These are phyloP conservation scores for Aricia artaxerxes DNA, from an alignment of 2,888 invertebrate species.

Conservation along the genomic window DNA sequence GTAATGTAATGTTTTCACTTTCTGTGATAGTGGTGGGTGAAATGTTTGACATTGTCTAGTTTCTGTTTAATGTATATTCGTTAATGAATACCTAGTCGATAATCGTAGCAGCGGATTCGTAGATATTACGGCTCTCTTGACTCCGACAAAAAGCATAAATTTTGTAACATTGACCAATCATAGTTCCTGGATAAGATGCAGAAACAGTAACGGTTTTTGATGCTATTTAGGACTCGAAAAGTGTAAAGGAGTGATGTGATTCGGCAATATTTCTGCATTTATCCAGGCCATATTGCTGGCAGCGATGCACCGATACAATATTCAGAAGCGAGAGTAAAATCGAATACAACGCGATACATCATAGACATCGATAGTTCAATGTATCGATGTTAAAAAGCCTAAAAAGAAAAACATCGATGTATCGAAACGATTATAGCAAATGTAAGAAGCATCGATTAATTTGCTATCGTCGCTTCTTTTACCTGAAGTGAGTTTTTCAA, in stretches of 20 bases:
- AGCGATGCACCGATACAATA: constrained; percentile 16
- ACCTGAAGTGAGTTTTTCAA: background rate
- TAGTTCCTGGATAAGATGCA: background rate
- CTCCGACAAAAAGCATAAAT: background rate
- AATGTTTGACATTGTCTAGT: background rate
- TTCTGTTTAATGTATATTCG: background rate
- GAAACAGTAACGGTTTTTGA: background rate
- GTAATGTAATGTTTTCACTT: background rate
- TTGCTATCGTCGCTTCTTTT: background rate
- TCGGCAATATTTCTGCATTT: background rate
- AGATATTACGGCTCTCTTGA: background rate
- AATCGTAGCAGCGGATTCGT: background rate
- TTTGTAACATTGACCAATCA: constrained; percentile 12
- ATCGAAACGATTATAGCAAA: constrained; percentile 17
- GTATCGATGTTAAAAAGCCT: constrained; percentile 6
- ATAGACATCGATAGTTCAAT: constrained; percentile 1
- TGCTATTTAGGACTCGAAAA: background rate
- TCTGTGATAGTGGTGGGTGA: constrained; percentile 5
- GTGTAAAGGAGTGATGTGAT: background rate
- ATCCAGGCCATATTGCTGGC: background rate
- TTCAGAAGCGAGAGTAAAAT: constrained; percentile 17
- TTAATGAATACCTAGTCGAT: background rate
- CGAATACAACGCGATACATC: constrained; percentile 17
- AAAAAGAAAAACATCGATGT: constrained; percentile 17
- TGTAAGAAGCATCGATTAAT: constrained; percentile 14